These are phyloP conservation scores for Caenorhabditis sp. DNA, from an alignment of 2,888 invertebrate species.

Conservation along the genomic window DNA sequence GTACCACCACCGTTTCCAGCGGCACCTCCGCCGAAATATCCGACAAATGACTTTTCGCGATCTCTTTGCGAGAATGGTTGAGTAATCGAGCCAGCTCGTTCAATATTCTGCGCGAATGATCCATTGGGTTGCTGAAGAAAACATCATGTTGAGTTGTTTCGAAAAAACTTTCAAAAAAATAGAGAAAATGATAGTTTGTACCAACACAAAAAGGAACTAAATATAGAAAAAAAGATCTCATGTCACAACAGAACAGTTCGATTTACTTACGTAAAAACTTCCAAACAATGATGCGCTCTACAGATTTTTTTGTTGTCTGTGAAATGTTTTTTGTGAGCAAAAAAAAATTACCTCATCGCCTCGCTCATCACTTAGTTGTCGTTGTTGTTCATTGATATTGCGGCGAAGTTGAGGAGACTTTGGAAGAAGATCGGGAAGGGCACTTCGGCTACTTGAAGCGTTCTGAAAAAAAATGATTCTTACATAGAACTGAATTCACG, in stretches of 20 bases:
- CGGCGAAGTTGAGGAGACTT: conserved; percentile 48
- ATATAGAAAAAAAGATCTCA: not conserved
- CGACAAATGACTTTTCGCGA: conserved; percentile 91
- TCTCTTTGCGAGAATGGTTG: conserved; percentile 53
- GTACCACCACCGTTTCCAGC: conserved; percentile 59
- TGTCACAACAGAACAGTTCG: not conserved
- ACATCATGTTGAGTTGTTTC: conserved; percentile 7
- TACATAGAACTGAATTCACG: too few relatives aligned
- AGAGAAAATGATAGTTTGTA: not conserved
- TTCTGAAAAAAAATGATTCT: conserved; percentile 23
- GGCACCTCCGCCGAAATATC: conserved; percentile 81
- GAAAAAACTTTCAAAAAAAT: not conserved
- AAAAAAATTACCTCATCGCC: conserved; percentile 38
- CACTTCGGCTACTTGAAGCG: conserved; percentile 41
- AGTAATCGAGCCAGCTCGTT: conserved; percentile 28
- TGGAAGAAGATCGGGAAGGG: conserved; percentile 58
- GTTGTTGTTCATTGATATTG: conserved; percentile 22
- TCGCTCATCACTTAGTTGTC: conserved; percentile 47
- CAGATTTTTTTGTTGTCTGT: conserved; percentile 12
- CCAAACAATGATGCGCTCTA: conserved; percentile 69
- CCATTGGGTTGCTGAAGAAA: conserved; percentile 38
- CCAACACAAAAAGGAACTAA: conserved; percentile 2
- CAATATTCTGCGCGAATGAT: conserved; percentile 19
- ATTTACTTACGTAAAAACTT: conserved; percentile 69
- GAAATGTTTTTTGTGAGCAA: not conserved